Base-by-base conservation (phyloP, 2,113 vertebrate species). In the Chloropsis hardwickii region DNA sequence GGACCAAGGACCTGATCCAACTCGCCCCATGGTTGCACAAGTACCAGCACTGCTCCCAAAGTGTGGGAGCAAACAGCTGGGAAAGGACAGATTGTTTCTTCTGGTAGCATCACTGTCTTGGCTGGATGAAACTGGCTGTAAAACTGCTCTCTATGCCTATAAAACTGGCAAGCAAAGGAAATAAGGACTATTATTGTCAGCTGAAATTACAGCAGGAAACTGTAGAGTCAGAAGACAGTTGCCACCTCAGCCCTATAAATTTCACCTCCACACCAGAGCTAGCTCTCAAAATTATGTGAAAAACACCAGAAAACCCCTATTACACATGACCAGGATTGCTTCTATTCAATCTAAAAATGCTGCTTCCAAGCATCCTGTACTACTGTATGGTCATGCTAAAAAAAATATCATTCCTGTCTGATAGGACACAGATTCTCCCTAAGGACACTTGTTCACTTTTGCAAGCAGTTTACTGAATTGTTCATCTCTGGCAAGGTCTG, bases 1-100 rank as follows among this genome's bases (percentile, higher is more conserved):
- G 31, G 53, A 62, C 25, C 11, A 24, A 73, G 71, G 53, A 76
- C 48, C 24, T 24, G 53, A 56, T 56, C 45, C 57, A 60, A n/a
- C 31, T 79, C 0, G 0, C 48, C 67, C 61, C 18, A 1, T 22
- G 44, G 53, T 14, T 1, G 1, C 25, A n/a, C 2, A 3, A 44
- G 20, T 31, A 44, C 48, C 40, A 64, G 48, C 40, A 24, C 28
- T 71, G 42, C 53, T 72, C 35, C 48, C 62, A 58, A 70, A 39
- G 11, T 37, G 31, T 69, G 33, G 28, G 48, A 79, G 18, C 29
- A 90, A 79, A 67, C 16, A 72, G 37, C 50, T 61, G n/a, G 14
- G 37, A 60, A 45, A 72, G 45, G 42, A 78, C 12, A 85, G 70
- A 64, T 39, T 66, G n/a, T 69, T 71, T 81, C 83, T 51, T 81